phyloP scores from a whole-genome alignment of 2,888 invertebrate species.

The Drosophila nr. perissopoda region DNA sequence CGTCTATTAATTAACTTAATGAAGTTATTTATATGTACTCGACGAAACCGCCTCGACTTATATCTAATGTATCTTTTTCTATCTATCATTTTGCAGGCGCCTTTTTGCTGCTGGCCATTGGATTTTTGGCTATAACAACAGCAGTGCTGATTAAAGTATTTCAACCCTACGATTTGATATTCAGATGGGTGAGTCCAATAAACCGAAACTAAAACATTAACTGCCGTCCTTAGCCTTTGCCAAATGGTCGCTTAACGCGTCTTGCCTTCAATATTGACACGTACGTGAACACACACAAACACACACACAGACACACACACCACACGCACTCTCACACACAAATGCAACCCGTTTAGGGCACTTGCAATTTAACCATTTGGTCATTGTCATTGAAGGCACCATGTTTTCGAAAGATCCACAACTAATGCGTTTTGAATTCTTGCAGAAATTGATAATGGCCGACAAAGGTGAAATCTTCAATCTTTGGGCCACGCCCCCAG shows the following conservation, averaged over 20 bases:
- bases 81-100: conserved; percentile 87
- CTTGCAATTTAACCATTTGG: conserved; percentile 36
- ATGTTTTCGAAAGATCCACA: neutral
- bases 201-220: conserved; percentile 46
- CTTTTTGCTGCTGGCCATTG: conserved; percentile 89
- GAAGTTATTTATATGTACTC: conserved; percentile 65
- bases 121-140: conserved; percentile 88
- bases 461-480: conserved; percentile 93
- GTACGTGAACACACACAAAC: neutral
- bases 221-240: conserved; percentile 65
- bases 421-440: neutral
- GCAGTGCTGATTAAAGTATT: conserved; percentile 89
- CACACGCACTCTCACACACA: neutral
- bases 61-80: conserved; percentile 14
- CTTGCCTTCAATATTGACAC: conserved; percentile 41
- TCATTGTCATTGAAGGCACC: conserved; percentile 37
- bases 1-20: conserved; percentile 61
- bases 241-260: conserved; percentile 31
- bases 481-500: conserved; percentile 92
- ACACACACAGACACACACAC: neutral
- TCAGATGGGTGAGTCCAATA: conserved; percentile 88
- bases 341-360: conserved; percentile 37
- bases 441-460: conserved; percentile 90
- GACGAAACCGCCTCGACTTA: conserved; percentile 23
- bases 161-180: conserved; percentile 91